Percentiles rank a stretch among this genome's conserved stretches.
Evolutionary conservation across 2,113 vertebrate species (phyloP).

Genomic region (Brienomyrus longianalis): DNA sequence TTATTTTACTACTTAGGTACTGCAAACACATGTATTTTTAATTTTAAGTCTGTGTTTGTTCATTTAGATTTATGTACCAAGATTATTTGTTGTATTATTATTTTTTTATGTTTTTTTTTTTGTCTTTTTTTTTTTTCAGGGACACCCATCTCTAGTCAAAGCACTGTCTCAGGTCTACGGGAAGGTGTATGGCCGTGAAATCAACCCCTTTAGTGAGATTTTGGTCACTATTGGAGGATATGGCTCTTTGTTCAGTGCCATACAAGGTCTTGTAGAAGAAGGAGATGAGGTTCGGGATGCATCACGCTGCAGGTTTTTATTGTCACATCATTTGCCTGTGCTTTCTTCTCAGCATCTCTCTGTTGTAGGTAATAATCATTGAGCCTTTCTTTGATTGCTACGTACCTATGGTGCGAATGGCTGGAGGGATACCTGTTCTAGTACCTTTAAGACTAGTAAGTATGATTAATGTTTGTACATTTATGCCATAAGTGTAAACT

Average conservation of each 20-base stretch:
- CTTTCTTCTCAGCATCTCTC: neutral
- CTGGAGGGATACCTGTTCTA: slow-evolving; percentile 77
- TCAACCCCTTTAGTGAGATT: slow-evolving; percentile 81
- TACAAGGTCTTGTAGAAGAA: slow-evolving; percentile 82
- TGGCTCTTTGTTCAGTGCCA: slow-evolving; percentile 79
- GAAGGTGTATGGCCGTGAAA: slow-evolving; percentile 63
- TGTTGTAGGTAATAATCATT: slow-evolving; percentile 82
- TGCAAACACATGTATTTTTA: neutral
- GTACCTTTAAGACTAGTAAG: slow-evolving; percentile 80
- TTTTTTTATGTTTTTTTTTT: neutral
- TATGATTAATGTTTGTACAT: slow-evolving; percentile 28
- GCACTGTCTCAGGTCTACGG: slow-evolving; percentile 81
- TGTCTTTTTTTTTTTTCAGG: slow-evolving; percentile 52
- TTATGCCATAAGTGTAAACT: neutral
- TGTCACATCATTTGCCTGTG: neutral
- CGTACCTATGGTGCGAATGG: slow-evolving; percentile 89
- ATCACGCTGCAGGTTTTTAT: neutral
- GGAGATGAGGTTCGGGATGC: slow-evolving; percentile 77
- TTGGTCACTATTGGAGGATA: slow-evolving; percentile 87
- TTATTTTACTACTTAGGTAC: neutral
- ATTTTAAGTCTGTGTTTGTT: neutral
- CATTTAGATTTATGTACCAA: neutral
- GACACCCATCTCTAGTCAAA: slow-evolving; percentile 83
- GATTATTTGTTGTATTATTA: neutral
- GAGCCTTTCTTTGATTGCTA: slow-evolving; percentile 94